Evolutionary conservation across 2,797 vertebrate species (phyloP).

Genomic region (Todus mexicanus): DNA sequence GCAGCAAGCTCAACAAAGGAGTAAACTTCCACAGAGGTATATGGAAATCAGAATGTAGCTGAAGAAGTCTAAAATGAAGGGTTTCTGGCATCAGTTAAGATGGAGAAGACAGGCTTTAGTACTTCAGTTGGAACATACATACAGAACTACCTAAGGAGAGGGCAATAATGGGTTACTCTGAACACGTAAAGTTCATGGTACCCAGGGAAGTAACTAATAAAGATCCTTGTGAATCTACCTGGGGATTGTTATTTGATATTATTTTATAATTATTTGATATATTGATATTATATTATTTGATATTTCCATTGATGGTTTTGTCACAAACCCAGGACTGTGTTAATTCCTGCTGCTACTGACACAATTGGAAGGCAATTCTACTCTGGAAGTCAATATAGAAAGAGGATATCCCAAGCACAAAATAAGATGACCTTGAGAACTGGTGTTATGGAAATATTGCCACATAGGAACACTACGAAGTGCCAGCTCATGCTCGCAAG

Average conservation of each 20-base stretch:
- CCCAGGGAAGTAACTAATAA: not conserved
- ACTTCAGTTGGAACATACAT: not conserved
- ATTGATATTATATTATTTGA: too few relatives aligned
- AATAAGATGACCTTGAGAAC: not conserved
- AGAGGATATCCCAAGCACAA: not conserved
- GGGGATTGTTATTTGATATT: not conserved
- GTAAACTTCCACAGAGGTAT: not conserved
- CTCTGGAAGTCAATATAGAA: not conserved
- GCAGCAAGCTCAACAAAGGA: not conserved
- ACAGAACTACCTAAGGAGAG: not conserved
- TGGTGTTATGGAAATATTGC: not conserved
- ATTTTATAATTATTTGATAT: too few relatives aligned
- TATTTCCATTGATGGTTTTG: not conserved
- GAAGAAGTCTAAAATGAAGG: not conserved
- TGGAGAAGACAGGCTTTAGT: not conserved
- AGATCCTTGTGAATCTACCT: not conserved
- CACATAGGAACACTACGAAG: not conserved
- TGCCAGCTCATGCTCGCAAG: not conserved
- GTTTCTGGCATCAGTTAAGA: not conserved
- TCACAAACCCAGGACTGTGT: not conserved
- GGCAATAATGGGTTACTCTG: not conserved
- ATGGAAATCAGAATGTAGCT: not conserved
- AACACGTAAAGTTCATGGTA: not conserved
- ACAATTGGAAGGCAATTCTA: not conserved
- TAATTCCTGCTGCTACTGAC: not conserved